Conservation (phyloP, 2,888 invertebrate species). For the Candidula unifasciata region DNA sequence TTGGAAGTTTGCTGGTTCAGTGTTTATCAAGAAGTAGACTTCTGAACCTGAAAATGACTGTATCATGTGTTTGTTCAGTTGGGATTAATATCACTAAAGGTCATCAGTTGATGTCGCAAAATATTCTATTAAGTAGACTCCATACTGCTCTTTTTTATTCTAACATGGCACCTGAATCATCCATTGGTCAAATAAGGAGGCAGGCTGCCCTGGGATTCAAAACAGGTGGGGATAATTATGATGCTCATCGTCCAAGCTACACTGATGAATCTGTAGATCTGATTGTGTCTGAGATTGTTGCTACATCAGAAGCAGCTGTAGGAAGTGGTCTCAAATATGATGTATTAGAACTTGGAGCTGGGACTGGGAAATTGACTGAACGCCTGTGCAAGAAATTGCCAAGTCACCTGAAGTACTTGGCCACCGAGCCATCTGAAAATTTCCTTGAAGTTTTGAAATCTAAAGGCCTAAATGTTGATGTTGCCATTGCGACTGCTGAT, state of each 20-base stretch:
- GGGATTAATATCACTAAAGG: too few species aligned
- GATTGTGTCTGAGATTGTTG: constrained; percentile 9
- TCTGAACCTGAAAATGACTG: background rate
- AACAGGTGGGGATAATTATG: constrained; percentile 58
- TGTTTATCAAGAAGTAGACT: background rate
- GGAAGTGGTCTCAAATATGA: constrained; percentile 49
- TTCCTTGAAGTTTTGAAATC: constrained; percentile 58
- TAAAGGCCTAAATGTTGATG: constrained; percentile 58
- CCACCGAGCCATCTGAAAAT: constrained; percentile 62
- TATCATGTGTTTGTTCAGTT: background rate
- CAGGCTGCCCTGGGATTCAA: constrained; percentile 32
- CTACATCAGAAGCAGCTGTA: background rate
- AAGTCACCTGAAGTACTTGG: constrained; percentile 55
- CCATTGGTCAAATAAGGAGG: background rate
- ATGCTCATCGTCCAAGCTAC: constrained; percentile 61
- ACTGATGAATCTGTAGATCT: constrained; percentile 59
- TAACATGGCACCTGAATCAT: background rate
- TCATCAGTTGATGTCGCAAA: background rate
- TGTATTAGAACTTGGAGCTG: constrained; percentile 66
- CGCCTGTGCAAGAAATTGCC: constrained; percentile 28
- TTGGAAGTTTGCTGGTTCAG: background rate
- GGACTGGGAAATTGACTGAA: constrained; percentile 66
- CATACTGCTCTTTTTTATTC: background rate
- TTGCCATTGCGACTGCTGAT: constrained; percentile 57
- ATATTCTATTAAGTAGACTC: background rate